Base-by-base conservation (phyloP, 2,888 invertebrate species). In the Ophion costatus region DNA sequence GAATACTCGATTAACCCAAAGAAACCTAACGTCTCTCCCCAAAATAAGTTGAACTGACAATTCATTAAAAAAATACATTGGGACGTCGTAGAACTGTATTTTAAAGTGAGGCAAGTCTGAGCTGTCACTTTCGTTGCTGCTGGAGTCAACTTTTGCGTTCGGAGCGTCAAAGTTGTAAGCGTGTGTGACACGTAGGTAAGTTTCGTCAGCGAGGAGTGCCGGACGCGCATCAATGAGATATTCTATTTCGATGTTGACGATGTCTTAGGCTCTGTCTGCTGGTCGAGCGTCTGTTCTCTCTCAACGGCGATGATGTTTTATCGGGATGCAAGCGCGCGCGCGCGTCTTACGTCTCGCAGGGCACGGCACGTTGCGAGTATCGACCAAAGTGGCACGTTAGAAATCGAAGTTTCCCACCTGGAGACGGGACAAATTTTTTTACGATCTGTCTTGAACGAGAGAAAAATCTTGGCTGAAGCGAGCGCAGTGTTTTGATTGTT, bases 201-300 rank as follows among this genome's bases (percentile, higher is more conserved):
- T 51, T 73, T 73, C 80, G 66, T 57, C 57, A 79, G 76, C 70
- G 70, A n/a, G 57, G 71, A 59, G 82, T 79, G 78, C 63, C 77
- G 82, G 84, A 78, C 71, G 85, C 77, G 82, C 85, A 85, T 85
- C 85, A 85, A 85, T 85, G 85, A 82, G 82, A 80, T 74, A 80
- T 82, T 85, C 85, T 85, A 85, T 85, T 85, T 85, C 80, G 80
- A 82, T 80, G 76, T 82, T 76, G 85, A 77, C 85, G 85, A 82
- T 76, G 76, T 77, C 76, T 71, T 78, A 78, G 84, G 73, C 76
- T 76, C 75, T 85, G 29, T 29, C 29, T 29, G 29, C 2, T 29
- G 29, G 29, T 79, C 56, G 20, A 22, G 20, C 71, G 76, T 85
- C 67, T 79, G 69, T 61, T 77, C 57, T 67, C 57, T 22, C 57